Evolutionary conservation across 37 sponge, comb jelly and placozoan species (phyloP), one percentile per base, ranked within the genome.

Genomic region (Halisarca cf. caerulea): DNA sequence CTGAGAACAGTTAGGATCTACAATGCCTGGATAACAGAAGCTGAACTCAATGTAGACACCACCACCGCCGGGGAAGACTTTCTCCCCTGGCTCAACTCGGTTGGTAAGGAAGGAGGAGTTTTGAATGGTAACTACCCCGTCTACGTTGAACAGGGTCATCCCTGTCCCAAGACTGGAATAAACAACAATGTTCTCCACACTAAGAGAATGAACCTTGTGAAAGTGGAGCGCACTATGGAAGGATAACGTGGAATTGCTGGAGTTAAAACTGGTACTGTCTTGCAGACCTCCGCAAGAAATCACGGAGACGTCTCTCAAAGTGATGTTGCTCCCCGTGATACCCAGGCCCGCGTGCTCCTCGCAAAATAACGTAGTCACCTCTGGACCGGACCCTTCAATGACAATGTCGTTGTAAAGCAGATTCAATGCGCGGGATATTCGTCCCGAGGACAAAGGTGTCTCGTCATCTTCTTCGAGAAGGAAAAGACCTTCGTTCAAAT

Each of bases 21-120:
- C 35, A 17, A 30, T 34, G 55, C 90, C 90, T 21, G 90, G 90
- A 40, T 23, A 17, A 73, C 91, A 91, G 61, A 84, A 86, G 32
- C 54, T 79, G 73, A 86, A 83, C 69, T 91, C 91, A 20, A 91
- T 72, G 24, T 40, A 39, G 33, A 91, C 62, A 5, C 91, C 91
- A 17, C 85, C 87, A 43, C 87, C 87, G 18, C 91, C 87, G 35
- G 86, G 33, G 0, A 3, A 0, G 1, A 3, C 11, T 81, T 77
- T 69, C 18, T 44, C 47, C 25, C 30, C 6, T 3, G 66, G 20
- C 58, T 38, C 3, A 27, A 71, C 40, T 9, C 8, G 8, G 61
- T 78, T 70, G 58, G 77, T 59, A n/a, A 0, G 18, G 51, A 91
- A 91, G 57, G 37, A 80, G 45, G 59, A 84, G 6, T 44, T 3